These are phyloP conservation scores for Heliornis fulica DNA, from an alignment of 2,113 vertebrate genomes.

Conservation along the genomic window DNA sequence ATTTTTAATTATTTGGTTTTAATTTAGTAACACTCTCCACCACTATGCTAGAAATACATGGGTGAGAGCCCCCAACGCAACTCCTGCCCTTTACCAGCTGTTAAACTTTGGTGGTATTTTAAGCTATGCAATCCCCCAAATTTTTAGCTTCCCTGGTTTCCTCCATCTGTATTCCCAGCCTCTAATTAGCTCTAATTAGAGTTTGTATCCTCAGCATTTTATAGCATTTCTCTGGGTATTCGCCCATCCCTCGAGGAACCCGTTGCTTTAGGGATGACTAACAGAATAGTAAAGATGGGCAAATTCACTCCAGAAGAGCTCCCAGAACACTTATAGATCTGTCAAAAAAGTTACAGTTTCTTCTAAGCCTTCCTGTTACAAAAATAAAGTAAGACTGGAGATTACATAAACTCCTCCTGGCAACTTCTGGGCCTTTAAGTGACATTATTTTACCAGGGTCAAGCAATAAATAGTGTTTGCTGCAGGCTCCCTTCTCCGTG, in stretches of 20 bases:
- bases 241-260: neutral
- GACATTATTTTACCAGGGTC: neutral
- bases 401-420: neutral
- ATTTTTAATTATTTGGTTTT: too few species aligned
- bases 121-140: fast-evolving
- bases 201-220: neutral
- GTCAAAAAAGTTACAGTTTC: neutral
- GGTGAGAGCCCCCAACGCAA: neutral
- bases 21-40: neutral
- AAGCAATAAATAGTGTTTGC: neutral
- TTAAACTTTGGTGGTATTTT: neutral
- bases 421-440: neutral
- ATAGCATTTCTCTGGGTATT: neutral
- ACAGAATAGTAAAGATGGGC: neutral
- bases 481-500: neutral
- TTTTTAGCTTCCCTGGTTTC: neutral
- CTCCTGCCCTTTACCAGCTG: neutral
- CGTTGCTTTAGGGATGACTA: neutral
- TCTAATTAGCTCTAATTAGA: neutral
- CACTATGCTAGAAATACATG: too few species aligned
- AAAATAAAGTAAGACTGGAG: neutral
- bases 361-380: neutral
- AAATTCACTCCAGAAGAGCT: neutral
- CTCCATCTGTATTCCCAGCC: neutral
- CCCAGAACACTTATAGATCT: neutral